Evolutionary conservation across 2,113 vertebrate species (phyloP).

Genomic region (Thunnus maccoyii): DNA sequence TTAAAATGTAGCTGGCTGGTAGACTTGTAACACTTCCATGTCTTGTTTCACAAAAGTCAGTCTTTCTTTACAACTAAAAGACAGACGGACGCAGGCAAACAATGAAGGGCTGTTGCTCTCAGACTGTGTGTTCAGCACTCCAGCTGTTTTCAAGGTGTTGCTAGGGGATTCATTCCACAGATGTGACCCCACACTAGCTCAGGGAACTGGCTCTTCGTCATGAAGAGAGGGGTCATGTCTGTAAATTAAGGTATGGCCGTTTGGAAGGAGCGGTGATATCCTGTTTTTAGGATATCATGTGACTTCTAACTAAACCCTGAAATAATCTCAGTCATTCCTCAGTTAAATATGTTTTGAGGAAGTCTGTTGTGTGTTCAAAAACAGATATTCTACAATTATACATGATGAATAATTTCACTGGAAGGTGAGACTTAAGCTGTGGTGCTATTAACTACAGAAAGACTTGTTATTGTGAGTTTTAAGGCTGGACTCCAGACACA

Average conservation of each 20-base stretch:
- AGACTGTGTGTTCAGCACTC: constrained; percentile 10
- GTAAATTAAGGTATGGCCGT: constrained; percentile 43
- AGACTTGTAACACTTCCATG: no score
- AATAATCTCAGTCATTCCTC: constrained; percentile 24
- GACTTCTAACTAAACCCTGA: constrained; percentile 36
- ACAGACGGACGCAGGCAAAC: not conserved
- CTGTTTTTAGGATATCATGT: constrained; percentile 21
- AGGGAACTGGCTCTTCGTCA: constrained; percentile 40
- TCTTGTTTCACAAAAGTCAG: not conserved
- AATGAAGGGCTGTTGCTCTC: not conserved
- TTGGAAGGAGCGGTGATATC: constrained; percentile 38
- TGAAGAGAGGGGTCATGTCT: constrained; percentile 27
- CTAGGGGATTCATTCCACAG: constrained; percentile 29
- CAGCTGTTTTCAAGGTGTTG: constrained; percentile 56
- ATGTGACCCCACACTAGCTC: constrained; percentile 46
- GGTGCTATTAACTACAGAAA: not conserved
- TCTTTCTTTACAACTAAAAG: not conserved
- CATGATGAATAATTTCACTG: not conserved
- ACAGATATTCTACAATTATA: not conserved
- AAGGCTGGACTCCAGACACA: not conserved
- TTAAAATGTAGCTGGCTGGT: no score
- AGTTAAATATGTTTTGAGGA: not conserved
- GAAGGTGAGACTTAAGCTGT: not conserved
- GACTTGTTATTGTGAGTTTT: not conserved
- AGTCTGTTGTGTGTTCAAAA: not conserved